Evolutionary conservation across 2,797 vertebrate genomes (phyloP).

Genomic region (Australoheros facetus): DNA sequence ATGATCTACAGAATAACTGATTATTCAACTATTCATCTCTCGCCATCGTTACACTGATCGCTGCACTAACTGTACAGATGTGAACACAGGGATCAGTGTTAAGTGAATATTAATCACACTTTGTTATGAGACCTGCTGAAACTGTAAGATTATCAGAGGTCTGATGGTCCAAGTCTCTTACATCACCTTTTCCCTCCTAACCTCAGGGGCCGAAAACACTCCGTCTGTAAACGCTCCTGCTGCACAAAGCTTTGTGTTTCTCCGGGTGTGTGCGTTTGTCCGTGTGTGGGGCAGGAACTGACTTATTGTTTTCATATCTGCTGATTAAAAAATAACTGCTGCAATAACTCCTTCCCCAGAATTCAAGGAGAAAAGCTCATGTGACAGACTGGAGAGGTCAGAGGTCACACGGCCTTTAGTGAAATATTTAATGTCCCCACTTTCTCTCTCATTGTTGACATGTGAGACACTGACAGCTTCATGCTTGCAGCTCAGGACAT

Average conservation of each 20-base stretch:
- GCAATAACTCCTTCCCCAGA: not conserved
- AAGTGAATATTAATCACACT: no score
- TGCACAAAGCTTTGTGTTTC: not conserved
- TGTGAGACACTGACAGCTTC: no score
- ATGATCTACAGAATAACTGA: not conserved
- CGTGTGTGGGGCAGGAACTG: not conserved
- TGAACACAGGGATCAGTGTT: no score
- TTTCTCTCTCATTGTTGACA: no score
- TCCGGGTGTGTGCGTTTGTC: no score
- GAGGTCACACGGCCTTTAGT: no score
- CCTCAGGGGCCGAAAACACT: accelerated
- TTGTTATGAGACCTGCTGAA: no score
- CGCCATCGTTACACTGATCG: no score
- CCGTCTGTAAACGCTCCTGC: not conserved
- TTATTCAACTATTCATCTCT: not conserved
- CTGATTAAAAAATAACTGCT: not conserved
- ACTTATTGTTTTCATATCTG: not conserved
- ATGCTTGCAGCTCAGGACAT: no score
- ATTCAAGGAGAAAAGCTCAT: not conserved
- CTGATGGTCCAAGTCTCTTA: accelerated
- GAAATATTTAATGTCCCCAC: no score
- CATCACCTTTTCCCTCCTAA: not conserved
- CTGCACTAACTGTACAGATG: no score
- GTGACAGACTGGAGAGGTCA: not conserved
- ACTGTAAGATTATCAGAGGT: not conserved